Conservation (phyloP, 2,888 invertebrate genomes). For the Choristoneura rosaceana region DNA sequence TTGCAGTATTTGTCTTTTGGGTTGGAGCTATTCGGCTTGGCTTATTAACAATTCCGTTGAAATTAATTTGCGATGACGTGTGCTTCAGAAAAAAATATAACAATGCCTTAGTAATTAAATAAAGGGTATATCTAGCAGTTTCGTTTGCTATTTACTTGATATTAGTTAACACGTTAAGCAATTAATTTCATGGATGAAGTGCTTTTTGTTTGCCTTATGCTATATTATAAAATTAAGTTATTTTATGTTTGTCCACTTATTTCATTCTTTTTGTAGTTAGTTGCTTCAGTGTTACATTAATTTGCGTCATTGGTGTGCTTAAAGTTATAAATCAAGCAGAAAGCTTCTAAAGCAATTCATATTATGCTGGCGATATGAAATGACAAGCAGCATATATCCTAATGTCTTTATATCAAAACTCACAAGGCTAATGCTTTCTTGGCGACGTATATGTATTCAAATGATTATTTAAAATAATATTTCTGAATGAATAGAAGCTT, state of each 20-base stretch:
- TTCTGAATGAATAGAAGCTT: slow-evolving; percentile 61
- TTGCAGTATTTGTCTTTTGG: slow-evolving; percentile 65
- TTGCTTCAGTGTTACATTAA: slow-evolving; percentile 49
- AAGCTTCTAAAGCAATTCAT: slow-evolving; percentile 69
- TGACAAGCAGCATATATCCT: background rate
- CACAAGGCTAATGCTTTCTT: background rate
- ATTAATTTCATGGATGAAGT: slow-evolving; percentile 22
- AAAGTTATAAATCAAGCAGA: slow-evolving; percentile 46
- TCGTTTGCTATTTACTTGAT: background rate
- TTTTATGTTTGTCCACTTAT: slow-evolving; percentile 46
- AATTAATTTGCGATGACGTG: slow-evolving; percentile 52
- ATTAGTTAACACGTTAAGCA: slow-evolving; percentile 7
- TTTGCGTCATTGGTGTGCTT: slow-evolving; percentile 48
- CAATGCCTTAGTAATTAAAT: too few relatives aligned
- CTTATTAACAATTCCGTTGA: slow-evolving; percentile 62
- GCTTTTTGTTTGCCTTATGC: slow-evolving; percentile 36
- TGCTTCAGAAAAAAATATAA: background rate
- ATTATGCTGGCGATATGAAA: background rate
- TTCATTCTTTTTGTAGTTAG: slow-evolving; percentile 50
- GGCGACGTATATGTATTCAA: background rate
- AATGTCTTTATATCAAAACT: background rate
- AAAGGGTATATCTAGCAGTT: too few relatives aligned
- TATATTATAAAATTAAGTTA: slow-evolving; percentile 32
- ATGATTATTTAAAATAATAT: background rate
- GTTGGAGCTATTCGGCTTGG: slow-evolving; percentile 65